Percentiles rank a stretch among this genome's conserved stretches.
phyloP scores from a whole-genome alignment of 1,140 invertebrate species.

The Macrocentrus cingulum region DNA sequence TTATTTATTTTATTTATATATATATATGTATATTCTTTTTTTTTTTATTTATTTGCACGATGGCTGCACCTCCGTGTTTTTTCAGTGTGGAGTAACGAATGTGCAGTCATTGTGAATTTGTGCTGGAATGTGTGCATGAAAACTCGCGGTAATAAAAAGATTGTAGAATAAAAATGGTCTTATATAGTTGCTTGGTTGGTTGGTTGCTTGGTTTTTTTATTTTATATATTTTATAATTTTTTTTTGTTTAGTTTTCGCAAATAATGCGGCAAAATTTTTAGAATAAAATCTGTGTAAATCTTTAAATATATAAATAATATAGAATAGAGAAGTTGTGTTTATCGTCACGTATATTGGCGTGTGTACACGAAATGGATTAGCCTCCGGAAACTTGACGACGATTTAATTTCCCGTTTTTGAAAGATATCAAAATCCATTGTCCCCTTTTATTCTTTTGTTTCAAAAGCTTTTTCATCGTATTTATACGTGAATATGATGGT shows the following conservation, averaged over 20 bases:
- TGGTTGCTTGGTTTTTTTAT: conserved; percentile 1
- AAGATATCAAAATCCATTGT: conserved; percentile 7
- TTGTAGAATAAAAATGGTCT: too few species aligned
- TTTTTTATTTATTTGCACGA: conserved; percentile 7
- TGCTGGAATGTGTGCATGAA: too few species aligned
- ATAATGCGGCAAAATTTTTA: conserved; percentile 24
- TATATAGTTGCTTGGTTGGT: too few species aligned
- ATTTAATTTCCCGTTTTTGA: conserved; percentile 26
- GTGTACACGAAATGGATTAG: conserved; percentile 24
- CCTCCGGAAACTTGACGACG: conserved; percentile 15
- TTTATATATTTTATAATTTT: conserved; percentile 13
- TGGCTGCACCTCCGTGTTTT: too few species aligned
- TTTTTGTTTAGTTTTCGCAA: not conserved
- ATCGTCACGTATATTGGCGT: conserved; percentile 15
- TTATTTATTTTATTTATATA: conserved; percentile 1
- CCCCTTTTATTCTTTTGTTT: not conserved
- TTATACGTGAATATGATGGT: not conserved
- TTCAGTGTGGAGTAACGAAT: too few species aligned
- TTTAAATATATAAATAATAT: conserved; percentile 31
- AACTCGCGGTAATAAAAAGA: too few species aligned
- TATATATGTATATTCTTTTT: conserved; percentile 13
- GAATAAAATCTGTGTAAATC: conserved; percentile 34
- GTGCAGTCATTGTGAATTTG: too few species aligned
- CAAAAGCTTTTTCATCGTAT: not conserved
- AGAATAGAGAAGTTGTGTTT: too few species aligned